These are phyloP conservation scores for Apis dorsata DNA, from an alignment of 1,140 invertebrate genomes.

Conservation along the genomic window DNA sequence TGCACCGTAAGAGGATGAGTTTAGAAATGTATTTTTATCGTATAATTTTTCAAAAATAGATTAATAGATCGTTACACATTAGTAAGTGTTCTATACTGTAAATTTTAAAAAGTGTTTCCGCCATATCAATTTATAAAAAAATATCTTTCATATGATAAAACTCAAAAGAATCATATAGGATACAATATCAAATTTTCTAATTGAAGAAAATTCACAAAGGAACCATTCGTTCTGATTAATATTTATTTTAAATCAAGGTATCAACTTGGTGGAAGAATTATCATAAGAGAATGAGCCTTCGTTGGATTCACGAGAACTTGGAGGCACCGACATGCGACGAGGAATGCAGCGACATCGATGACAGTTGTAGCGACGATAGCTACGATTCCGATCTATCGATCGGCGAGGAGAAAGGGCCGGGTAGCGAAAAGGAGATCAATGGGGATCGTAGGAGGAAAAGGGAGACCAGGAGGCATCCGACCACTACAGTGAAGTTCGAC, in stretches of 20 bases:
- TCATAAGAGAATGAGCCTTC: conserved; percentile 71
- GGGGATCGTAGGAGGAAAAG: conserved; percentile 52
- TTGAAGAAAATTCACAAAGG: too few relatives aligned
- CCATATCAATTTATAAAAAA: too few relatives aligned
- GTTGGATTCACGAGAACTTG: conserved; percentile 76
- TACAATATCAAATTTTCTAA: too few relatives aligned
- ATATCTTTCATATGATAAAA: too few relatives aligned
- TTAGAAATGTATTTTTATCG: too few relatives aligned
- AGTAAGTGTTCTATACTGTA: too few relatives aligned
- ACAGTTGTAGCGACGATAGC: conserved; percentile 75
- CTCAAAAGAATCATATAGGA: too few relatives aligned
- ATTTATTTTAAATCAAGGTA: background rate
- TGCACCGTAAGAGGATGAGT: too few relatives aligned
- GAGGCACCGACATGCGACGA: conserved; percentile 75
- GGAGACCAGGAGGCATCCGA: conserved; percentile 58
- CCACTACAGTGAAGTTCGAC: conserved; percentile 64
- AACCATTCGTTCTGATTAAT: too few relatives aligned
- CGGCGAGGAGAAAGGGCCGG: conserved; percentile 48
- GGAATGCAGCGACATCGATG: conserved; percentile 76
- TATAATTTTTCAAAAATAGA: too few relatives aligned
- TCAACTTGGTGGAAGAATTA: background rate
- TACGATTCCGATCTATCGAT: conserved; percentile 72
- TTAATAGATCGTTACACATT: too few relatives aligned
- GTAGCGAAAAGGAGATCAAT: conserved; percentile 45
- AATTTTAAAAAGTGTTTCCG: too few relatives aligned